Evolutionary conservation across 2,113 vertebrate genomes (phyloP), one percentile per base, ranked within the genome.

Genomic region (Sus scrofa): DNA sequence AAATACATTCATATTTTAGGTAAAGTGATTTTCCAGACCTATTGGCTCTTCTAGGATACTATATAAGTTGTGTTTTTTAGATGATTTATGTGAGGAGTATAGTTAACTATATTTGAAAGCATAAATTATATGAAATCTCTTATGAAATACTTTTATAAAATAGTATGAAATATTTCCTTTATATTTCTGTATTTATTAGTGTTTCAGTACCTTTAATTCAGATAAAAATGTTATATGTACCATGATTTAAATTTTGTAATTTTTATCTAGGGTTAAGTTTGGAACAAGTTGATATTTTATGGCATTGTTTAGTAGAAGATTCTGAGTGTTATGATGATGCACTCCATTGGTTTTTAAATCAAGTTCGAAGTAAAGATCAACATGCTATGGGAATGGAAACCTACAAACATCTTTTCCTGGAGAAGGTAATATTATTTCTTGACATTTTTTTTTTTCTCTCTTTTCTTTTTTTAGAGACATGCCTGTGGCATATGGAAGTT

Each of bases 311-410:
- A 94, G 99, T 99, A 81, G 99, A 99, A 98, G 99, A 99, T 95
- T 99, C 99, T 4, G 99, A 99, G 97, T 99, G 99, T 96, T 99
- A 99, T 0, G 99, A 99, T 62, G 99, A 99, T 97, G 99, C 99
- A 5, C 98, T 99, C 74, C 99, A 99, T 95, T 99, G 99, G 99
- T 99, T 99, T 98, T 99, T 99, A 98, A 99, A 99, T 96, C 99
- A 99, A 99, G 99, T 99, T 85, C 99, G 99, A 98, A 99, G 99
- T 98, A 99, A 99, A 98, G 99, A 99, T 98, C 99, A 99, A 97
- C 99, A 99, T 44, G 99, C 99, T 3, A 99, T 99, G 99, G 99
- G 99, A 90, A 99, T 99, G 99, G 99, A 99, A 98, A 99, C 99
- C 4, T 99, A 99, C 97, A 99, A 99, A 67, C 99, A 99, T 98